Evolutionary conservation across 2,797 vertebrate genomes (phyloP).

Genomic region (Danio albolineatus): DNA sequence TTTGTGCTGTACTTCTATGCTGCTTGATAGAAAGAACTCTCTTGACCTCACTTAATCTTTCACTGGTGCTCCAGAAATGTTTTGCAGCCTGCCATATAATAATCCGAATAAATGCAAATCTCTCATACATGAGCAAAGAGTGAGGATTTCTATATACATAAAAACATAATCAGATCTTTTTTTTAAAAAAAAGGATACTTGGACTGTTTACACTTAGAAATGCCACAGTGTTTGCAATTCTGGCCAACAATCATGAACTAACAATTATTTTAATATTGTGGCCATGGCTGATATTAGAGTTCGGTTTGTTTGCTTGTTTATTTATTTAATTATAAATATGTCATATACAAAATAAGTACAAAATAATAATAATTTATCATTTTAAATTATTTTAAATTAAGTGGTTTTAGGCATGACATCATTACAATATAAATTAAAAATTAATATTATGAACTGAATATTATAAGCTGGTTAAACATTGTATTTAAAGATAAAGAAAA

Average conservation of each 20-base stretch:
- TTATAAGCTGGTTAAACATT: too few relatives aligned
- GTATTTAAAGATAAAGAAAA: too few relatives aligned
- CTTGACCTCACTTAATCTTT: slow-evolving; percentile 26
- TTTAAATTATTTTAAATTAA: too few relatives aligned
- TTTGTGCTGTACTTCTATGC: not conserved
- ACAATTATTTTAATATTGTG: not conserved
- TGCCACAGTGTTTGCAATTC: not conserved
- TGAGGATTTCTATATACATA: not conserved
- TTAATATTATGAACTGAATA: too few relatives aligned
- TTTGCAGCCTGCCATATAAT: not conserved
- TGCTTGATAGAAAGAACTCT: not conserved
- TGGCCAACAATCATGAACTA: not conserved
- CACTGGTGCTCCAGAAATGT: not conserved
- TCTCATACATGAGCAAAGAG: not conserved
- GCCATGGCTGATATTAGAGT: not conserved
- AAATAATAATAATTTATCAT: too few relatives aligned
- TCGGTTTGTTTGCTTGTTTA: not conserved
- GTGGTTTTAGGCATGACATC: too few relatives aligned
- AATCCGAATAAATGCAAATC: not conserved
- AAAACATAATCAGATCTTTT: slow-evolving; percentile 2
- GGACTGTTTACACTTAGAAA: not conserved
- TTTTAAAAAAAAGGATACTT: not conserved
- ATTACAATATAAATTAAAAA: too few relatives aligned
- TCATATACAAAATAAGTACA: too few relatives aligned
- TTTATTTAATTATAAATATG: too few relatives aligned